Base-by-base conservation (phyloP, 1,140 invertebrate genomes). In the Cylas formicarius region DNA sequence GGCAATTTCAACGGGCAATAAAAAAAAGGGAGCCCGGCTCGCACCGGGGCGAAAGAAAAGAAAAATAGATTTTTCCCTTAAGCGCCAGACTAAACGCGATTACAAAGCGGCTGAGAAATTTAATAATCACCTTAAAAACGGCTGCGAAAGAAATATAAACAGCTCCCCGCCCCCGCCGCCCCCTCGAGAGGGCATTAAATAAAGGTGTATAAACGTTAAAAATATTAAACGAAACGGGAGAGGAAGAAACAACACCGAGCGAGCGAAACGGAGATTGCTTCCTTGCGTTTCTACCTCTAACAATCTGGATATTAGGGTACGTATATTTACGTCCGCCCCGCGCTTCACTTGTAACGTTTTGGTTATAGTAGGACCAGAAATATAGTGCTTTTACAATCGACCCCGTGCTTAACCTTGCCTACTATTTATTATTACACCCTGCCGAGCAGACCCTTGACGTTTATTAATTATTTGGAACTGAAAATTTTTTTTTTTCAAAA, bases 71-170 rank as follows among this genome's bases (percentile, higher is more conserved):
- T 57, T 51, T 44, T n/a, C n/a, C 37, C 43, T 37, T 49, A 52
- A 53, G 35, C 28, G 33, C 29, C 29, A 6, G 24, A 24, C 16
- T 52, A 59, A n/a, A 59, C 56, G 51, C 48, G 50, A 57, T 59
- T 57, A 59, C 57, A 53, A 57, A 57, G 53, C 53, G 52, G 40
- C n/a, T n/a, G n/a, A 52, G 48, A 57, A 59, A 59, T 59, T 57
- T 59, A 59, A 59, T 59, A 59, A 57, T 55, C 55, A 57, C 52
- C 57, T 59, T 57, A 55, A 51, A 51, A 58, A 55, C 43, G 52
- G 42, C 37, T 48, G 44, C 23, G 37, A 48, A 51, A 49, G 50
- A 52, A 55, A 57, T 51, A 52, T 48, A 51, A 57, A 55, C 48
- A 50, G 48, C 46, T 44, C 48, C 53, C 53, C 46, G 38, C n/a